A percentile compares a stretch with the other conserved stretches of the same genome.
phyloP scores from a whole-genome alignment of 1,140 invertebrate genomes.

The Saccostrea echinata region DNA sequence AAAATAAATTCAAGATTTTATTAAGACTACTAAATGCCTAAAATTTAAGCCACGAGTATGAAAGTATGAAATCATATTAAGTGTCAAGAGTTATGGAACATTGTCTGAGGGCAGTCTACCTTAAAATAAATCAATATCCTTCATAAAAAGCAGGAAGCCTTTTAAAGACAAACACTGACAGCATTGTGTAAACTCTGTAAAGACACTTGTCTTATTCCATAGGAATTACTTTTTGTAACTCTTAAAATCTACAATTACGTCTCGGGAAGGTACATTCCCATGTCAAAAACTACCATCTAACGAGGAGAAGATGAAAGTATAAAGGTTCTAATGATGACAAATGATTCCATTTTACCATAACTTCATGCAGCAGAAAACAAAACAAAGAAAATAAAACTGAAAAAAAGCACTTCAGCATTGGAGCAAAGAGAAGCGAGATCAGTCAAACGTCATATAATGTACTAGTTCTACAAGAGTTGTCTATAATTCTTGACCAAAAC shows the following conservation, averaged over 20 bases:
- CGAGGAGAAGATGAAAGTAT: not conserved
- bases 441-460: not conserved
- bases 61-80: not conserved
- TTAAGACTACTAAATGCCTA: no score
- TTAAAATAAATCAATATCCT: not conserved
- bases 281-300: not conserved
- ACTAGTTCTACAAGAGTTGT: no score
- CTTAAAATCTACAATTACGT: not conserved
- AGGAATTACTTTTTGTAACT: slow-evolving; percentile 1
- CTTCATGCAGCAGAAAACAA: not conserved
- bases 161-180: not conserved
- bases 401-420: no score
- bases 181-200: not conserved
- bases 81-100: not conserved
- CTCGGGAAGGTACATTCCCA: slow-evolving; percentile 13
- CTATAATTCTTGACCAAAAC: no score
- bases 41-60: not conserved
- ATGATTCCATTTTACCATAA: not conserved
- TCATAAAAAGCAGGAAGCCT: not conserved
- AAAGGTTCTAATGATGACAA: not conserved
- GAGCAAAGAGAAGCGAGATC: not conserved
- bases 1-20: no score
- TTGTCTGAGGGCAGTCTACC: not conserved
- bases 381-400: not conserved
- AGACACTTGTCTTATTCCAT: slow-evolving; percentile 21